Evolutionary conservation across 2,113 vertebrate species (phyloP).

Genomic region (Baryphthengus martii): DNA sequence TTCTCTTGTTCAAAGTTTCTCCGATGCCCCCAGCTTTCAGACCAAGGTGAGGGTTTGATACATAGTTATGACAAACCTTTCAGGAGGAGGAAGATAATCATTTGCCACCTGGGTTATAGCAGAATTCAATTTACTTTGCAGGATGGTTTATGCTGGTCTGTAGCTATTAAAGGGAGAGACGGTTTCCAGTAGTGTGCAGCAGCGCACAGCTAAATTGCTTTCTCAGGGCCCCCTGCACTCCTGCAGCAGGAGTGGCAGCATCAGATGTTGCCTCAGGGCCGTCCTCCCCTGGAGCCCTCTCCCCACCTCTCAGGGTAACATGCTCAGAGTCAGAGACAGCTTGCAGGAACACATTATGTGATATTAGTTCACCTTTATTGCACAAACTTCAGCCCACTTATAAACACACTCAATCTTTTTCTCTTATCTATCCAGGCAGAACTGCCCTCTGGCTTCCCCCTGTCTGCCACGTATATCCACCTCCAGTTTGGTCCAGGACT

Average conservation of each 20-base stretch:
- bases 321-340: not conserved
- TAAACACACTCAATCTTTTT: not conserved
- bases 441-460: not conserved
- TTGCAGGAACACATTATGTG: not conserved
- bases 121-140: slow-evolving; percentile 45
- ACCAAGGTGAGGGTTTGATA: slow-evolving; percentile 38
- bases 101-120: not conserved
- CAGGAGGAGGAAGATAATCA: slow-evolving; percentile 19
- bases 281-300: not conserved
- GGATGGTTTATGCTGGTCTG: slow-evolving; percentile 10
- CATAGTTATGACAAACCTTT: slow-evolving; percentile 3
- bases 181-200: not conserved
- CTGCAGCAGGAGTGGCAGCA: not conserved
- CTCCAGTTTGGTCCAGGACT: not conserved
- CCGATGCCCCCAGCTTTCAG: slow-evolving; percentile 17
- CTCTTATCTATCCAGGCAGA: not conserved
- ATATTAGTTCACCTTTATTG: not conserved
- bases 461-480: not conserved
- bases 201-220: not conserved
- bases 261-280: accelerated
- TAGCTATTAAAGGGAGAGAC: slow-evolving; percentile 19
- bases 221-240: accelerated
- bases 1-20: not conserved
- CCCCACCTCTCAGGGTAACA: not conserved
- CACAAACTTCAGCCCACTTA: not conserved